Evolutionary conservation across 2,797 vertebrate species (phyloP), one percentile per base, ranked within the genome.

Genomic region (Danionella dracula): DNA sequence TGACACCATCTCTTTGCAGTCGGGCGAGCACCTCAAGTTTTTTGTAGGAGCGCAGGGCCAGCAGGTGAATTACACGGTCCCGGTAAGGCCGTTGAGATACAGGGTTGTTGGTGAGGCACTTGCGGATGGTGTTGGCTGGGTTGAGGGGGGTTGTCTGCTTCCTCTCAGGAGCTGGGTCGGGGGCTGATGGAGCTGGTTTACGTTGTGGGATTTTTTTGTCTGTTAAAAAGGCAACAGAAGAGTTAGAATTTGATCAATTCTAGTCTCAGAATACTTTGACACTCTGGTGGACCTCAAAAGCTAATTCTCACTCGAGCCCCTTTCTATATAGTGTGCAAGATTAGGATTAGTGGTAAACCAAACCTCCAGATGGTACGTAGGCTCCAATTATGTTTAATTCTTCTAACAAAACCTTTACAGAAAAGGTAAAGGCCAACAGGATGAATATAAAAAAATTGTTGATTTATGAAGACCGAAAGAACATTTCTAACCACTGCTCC

Each of bases 141-240:
- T 95, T 97, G 74, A 93, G 88, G 41, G 91, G 92, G 1, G 87
- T 93, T n/a, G 91, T 94, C 29, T 91, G 90, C 80, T 95, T 97
- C 71, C 92, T 91, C 79, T 92, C 85, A 0, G 92, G 93, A 34
- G 82, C 91, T 37, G 87, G 73, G 66, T 95, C 91, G 6, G 86
- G 80, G 72, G 78, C 62, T 0, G 80, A 81, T 21, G 88, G 86
- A 5, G 88, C 88, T n/a, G 90, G 84, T 84, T 88, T 94, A 69
- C 89, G 92, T 76, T 91, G 82, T n/a, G 88, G 91, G 49, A 90
- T 88, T 86, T 87, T 87, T 80, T 90, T 93, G 75, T 90, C 94
- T 96, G 68, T 37, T 1, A 68, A 34, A 40, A 37, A 5, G 2
- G 48, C 19, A 46, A 27, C 3, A 27, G 6, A 27, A 27, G 3